Percentiles rank a stretch among this genome's conserved stretches.
These are phyloP conservation scores for Sebastolobus altivelis DNA, from an alignment of 2,797 vertebrate genomes.

Conservation along the genomic window DNA sequence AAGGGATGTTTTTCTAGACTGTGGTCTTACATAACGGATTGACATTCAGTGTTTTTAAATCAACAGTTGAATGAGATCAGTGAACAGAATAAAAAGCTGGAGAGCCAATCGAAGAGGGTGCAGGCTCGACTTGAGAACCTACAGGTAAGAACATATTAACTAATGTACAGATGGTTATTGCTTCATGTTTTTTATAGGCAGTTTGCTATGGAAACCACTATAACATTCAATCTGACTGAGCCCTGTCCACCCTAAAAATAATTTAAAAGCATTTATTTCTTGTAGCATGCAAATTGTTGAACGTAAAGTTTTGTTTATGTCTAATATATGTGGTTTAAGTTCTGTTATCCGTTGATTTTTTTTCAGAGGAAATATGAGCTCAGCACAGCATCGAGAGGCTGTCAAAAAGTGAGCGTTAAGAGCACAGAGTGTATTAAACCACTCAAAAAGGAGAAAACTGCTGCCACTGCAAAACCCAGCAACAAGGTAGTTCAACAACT, in stretches of 20 bases:
- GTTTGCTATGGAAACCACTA: neutral
- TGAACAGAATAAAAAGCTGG: constrained; percentile 89
- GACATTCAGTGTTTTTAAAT: constrained; percentile 26
- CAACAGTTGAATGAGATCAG: constrained; percentile 87
- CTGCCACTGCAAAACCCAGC: constrained; percentile 68
- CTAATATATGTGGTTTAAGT: neutral
- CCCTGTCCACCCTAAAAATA: neutral
- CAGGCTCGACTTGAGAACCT: constrained; percentile 92
- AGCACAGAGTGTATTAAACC: constrained; percentile 69
- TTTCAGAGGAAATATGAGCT: constrained; percentile 89
- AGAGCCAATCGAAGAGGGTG: constrained; percentile 87
- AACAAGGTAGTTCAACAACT: constrained; percentile 79
- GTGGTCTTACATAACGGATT: neutral
- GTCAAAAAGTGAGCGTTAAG: constrained; percentile 62
- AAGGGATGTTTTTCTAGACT: neutral
- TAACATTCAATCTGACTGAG: neutral
- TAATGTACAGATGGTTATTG: neutral
- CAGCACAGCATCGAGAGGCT: constrained; percentile 75
- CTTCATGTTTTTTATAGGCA: neutral
- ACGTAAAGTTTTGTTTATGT: neutral
- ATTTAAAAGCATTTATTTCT: neutral
- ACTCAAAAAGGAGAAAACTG: constrained; percentile 81
- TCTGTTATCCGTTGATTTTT: neutral
- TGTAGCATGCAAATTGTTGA: neutral
- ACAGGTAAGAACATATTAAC: constrained; percentile 82